Percentiles rank a stretch among this genome's conserved stretches.
These are phyloP conservation scores for Antheraea assamensis DNA, from an alignment of 2,888 invertebrate species.

Conservation along the genomic window DNA sequence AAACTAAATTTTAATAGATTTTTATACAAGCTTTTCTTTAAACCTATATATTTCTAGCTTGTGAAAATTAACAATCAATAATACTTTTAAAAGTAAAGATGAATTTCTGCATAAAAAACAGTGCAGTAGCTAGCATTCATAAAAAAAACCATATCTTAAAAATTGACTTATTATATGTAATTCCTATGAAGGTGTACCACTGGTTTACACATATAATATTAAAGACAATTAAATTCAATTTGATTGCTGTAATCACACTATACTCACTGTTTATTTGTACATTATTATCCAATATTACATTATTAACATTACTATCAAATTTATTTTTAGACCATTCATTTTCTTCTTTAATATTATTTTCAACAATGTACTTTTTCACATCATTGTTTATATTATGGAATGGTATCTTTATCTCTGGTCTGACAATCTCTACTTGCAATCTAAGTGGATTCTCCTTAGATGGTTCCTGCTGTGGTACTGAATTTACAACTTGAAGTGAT, in stretches of 20 bases:
- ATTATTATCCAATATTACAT: slow-evolving; percentile 15
- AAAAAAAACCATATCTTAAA: too few species aligned
- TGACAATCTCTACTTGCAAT: slow-evolving; percentile 2
- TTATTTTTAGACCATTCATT: background rate
- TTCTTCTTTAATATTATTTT: background rate
- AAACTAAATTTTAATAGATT: too few species aligned
- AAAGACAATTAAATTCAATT: background rate
- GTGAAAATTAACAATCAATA: too few species aligned
- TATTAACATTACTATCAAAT: background rate
- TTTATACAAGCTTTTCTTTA: too few species aligned
- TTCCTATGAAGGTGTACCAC: background rate
- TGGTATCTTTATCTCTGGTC: background rate
- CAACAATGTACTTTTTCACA: slow-evolving; percentile 4
- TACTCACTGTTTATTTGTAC: slow-evolving; percentile 5
- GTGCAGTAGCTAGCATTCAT: too few species aligned
- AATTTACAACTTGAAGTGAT: slow-evolving; percentile 32
- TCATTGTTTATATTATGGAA: background rate
- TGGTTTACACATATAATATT: background rate
- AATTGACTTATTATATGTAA: too few species aligned
- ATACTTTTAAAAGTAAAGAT: too few species aligned
- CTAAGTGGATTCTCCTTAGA: background rate
- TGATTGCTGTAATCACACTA: background rate
- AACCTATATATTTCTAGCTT: too few species aligned
- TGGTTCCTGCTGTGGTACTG: background rate
- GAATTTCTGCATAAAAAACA: too few species aligned